phyloP scores from a whole-genome alignment of 2,797 vertebrate genomes.

The Thaleichthys pacificus region DNA sequence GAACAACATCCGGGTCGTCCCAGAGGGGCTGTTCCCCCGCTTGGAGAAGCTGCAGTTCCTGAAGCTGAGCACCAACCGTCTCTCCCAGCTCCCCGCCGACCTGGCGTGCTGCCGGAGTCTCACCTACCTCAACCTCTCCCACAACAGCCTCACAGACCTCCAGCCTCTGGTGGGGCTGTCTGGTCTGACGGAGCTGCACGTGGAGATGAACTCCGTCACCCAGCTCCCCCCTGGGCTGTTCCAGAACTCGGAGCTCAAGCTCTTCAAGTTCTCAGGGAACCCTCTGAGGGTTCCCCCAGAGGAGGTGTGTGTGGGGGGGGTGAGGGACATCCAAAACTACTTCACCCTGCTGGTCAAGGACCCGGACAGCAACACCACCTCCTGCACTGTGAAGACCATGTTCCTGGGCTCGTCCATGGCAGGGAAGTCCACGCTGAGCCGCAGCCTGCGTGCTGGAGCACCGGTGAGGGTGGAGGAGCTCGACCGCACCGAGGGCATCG shows the following conservation, averaged over 20 bases:
- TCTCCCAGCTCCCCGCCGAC: slow-evolving; percentile 67
- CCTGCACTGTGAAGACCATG: slow-evolving; percentile 75
- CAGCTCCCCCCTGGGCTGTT: slow-evolving; percentile 70
- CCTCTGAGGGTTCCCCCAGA: slow-evolving; percentile 67
- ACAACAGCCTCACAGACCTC: slow-evolving; percentile 65
- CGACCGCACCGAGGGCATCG: slow-evolving; percentile 72
- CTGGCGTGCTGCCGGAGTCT: slow-evolving; percentile 65
- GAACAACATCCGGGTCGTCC: slow-evolving; percentile 70
- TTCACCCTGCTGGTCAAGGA: slow-evolving; percentile 69
- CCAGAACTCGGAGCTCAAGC: slow-evolving; percentile 52
- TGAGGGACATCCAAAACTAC: slow-evolving; percentile 72
- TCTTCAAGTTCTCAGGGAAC: slow-evolving; percentile 68
- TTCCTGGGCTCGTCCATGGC: slow-evolving; percentile 77
- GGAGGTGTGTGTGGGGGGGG: slow-evolving; percentile 74
- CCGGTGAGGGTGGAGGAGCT: slow-evolving; percentile 54
- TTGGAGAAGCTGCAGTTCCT: slow-evolving; percentile 67
- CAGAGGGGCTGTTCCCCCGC: slow-evolving; percentile 61
- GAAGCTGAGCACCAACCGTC: slow-evolving; percentile 68
- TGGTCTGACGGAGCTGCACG: slow-evolving; percentile 60
- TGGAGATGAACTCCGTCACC: slow-evolving; percentile 70
- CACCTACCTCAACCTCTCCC: slow-evolving; percentile 72
- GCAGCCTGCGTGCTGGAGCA: slow-evolving; percentile 61
- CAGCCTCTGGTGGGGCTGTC: slow-evolving; percentile 59
- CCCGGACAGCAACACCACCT: slow-evolving; percentile 24
- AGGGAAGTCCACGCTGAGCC: slow-evolving; percentile 77